Evolutionary conservation across 2,888 invertebrate species (phyloP).

Genomic region (Acrobasis consociella): DNA sequence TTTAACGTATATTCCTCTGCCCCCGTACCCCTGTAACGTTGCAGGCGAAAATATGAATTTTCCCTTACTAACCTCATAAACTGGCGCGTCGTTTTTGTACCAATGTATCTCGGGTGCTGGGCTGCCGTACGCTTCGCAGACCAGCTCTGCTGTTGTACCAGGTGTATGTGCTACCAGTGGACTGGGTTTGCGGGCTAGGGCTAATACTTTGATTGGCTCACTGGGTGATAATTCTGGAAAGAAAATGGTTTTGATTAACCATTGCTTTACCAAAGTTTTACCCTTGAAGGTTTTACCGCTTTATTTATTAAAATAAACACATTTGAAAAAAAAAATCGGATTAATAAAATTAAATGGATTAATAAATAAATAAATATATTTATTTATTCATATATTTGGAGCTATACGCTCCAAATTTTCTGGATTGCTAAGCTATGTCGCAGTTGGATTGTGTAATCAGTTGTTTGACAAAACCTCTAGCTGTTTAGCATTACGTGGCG

Average conservation of each 20-base stretch:
- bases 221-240: neutral
- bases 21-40: neutral
- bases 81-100: slow-evolving; percentile 87
- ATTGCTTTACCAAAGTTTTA: too few relatives aligned
- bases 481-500: too few relatives aligned
- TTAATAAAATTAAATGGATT: too few relatives aligned
- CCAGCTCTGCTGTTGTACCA: slow-evolving; percentile 85
- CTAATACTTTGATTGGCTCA: slow-evolving; percentile 36
- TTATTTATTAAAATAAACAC: too few relatives aligned
- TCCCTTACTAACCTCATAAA: slow-evolving; percentile 83
- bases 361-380: too few relatives aligned
- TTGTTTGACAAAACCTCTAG: too few relatives aligned
- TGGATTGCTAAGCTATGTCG: too few relatives aligned
- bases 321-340: too few relatives aligned
- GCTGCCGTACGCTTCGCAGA: slow-evolving; percentile 90
- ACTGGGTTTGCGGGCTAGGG: slow-evolving; percentile 58
- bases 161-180: slow-evolving; percentile 67
- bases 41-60: neutral
- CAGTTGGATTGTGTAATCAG: too few relatives aligned
- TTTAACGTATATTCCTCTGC: neutral
- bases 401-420: too few relatives aligned
- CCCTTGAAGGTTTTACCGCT: too few relatives aligned
- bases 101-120: slow-evolving; percentile 93
- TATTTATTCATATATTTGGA: too few relatives aligned
- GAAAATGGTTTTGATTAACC: neutral